phyloP scores from a whole-genome alignment of 2,113 vertebrate genomes.

The Falcunculus frontatus region DNA sequence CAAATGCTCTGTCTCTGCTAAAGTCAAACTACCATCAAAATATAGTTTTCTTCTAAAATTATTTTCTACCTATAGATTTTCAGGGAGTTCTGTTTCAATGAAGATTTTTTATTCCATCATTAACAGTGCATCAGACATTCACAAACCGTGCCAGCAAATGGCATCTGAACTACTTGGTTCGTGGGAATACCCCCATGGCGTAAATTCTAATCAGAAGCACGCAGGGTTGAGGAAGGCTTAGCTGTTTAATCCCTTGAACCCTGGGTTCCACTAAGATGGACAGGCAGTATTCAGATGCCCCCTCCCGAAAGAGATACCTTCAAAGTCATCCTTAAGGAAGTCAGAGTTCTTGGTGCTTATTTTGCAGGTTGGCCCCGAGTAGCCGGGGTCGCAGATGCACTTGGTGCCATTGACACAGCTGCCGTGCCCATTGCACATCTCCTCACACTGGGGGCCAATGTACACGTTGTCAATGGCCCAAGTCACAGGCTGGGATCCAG shows the following conservation, averaged over 20 bases:
- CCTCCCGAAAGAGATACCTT: conserved; percentile 76
- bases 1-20: background rate
- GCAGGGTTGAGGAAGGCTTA: background rate
- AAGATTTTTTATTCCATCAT: background rate
- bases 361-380: conserved; percentile 89
- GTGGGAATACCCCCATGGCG: background rate
- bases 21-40: background rate
- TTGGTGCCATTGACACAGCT: conserved; percentile 86
- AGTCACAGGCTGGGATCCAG: conserved; percentile 85
- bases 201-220: background rate
- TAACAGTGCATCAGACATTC: background rate
- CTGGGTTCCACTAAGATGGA: background rate
- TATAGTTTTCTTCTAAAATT: background rate
- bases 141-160: background rate
- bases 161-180: background rate
- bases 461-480: conserved; percentile 97
- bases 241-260: background rate
- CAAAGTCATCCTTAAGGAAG: conserved; percentile 98
- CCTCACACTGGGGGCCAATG: conserved; percentile 93
- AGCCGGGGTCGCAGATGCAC: conserved; percentile 88
- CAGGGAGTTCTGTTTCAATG: background rate
- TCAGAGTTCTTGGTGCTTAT: conserved; percentile 87
- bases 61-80: background rate
- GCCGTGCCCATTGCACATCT: conserved; percentile 94
- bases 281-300: background rate